A percentile compares a stretch with the other conserved stretches of the same genome.
These are phyloP conservation scores for Heliconius hermathena DNA, from an alignment of 1,140 invertebrate species.

Conservation along the genomic window DNA sequence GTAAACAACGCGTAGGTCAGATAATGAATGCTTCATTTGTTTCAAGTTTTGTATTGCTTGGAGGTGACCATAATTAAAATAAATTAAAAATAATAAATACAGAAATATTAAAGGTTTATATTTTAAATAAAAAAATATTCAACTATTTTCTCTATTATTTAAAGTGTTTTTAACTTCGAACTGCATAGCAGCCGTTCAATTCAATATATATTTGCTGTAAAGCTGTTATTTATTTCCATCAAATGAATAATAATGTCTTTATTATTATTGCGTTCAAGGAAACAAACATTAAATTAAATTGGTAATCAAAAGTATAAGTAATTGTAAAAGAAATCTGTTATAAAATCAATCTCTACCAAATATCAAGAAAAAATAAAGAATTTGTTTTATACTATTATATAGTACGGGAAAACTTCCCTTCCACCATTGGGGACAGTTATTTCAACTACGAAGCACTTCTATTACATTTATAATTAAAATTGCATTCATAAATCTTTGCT, in stretches of 20 bases:
- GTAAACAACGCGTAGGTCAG: not conserved
- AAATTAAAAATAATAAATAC: no score
- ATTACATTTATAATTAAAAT: conserved; percentile 23
- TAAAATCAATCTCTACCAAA: not conserved
- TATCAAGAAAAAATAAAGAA: not conserved
- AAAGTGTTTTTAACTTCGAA: no score
- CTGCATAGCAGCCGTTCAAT: no score
- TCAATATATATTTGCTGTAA: no score
- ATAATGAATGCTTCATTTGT: not conserved
- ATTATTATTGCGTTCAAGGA: no score
- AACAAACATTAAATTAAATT: not conserved
- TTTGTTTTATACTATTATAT: not conserved
- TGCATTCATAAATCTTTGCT: conserved; percentile 27
- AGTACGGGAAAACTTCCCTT: not conserved
- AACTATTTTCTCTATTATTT: no score
- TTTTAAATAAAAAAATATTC: no score
- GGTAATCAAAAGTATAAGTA: not conserved
- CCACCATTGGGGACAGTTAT: not conserved
- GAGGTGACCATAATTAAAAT: no score
- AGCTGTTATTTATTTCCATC: no score
- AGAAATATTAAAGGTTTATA: no score
- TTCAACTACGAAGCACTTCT: conserved; percentile 16
- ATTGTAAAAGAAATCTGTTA: not conserved
- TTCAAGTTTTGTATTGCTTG: no score
- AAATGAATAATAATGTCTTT: not conserved